Evolutionary conservation across 1,140 invertebrate species (phyloP).

Genomic region (Procambarus clarkii): DNA sequence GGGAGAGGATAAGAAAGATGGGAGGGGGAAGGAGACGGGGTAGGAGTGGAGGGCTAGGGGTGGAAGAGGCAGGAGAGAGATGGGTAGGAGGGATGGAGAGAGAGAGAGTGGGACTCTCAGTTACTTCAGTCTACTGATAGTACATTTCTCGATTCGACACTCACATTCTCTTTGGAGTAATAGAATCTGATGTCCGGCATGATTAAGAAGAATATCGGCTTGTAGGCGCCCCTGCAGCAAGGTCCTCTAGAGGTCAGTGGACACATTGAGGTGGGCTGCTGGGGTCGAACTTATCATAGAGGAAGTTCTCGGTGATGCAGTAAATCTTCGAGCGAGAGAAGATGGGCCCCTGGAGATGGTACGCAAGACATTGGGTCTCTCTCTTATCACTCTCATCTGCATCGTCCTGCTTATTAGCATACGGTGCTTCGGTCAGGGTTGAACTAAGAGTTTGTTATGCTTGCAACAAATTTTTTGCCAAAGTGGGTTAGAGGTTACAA

Average conservation of each 20-base stretch:
- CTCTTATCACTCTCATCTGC: no score
- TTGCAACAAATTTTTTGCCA: no score
- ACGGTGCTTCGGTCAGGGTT: no score
- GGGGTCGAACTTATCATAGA: no score
- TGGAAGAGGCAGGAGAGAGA: neutral
- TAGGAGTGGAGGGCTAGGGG: slow-evolving; percentile 5
- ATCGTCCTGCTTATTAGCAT: no score
- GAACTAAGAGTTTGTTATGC: no score
- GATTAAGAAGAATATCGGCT: neutral
- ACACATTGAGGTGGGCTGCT: neutral
- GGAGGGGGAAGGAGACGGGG: neutral
- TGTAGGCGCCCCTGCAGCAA: neutral
- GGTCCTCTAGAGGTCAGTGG: neutral
- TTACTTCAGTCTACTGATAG: neutral
- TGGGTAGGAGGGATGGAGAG: no score
- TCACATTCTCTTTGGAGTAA: slow-evolving; percentile 10
- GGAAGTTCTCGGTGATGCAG: neutral
- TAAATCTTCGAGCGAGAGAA: neutral
- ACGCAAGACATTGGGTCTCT: no score
- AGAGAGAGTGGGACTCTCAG: neutral
- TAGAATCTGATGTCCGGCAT: slow-evolving; percentile 3
- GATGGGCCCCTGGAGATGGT: neutral
- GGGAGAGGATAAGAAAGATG: neutral
- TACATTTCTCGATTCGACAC: neutral
- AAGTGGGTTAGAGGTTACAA: no score